Evolutionary conservation across 2,113 vertebrate genomes (phyloP).

Genomic region (Euleptes europaea): DNA sequence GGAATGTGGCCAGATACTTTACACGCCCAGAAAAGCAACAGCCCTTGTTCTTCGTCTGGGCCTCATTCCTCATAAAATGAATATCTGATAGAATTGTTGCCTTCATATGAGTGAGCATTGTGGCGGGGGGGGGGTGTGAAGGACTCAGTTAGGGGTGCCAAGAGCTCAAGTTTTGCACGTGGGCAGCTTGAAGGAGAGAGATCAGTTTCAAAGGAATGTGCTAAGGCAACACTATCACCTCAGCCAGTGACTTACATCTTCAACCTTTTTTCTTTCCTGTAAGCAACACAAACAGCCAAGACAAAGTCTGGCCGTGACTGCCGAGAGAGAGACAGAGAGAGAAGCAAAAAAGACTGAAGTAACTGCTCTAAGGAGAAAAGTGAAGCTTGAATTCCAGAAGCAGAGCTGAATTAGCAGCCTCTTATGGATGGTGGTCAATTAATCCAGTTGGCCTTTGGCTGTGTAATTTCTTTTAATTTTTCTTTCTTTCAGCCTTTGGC

Average conservation of each 20-base stretch:
- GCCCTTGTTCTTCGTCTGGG: not conserved
- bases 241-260: not conserved
- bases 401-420: not conserved
- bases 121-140: too few species aligned
- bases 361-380: not conserved
- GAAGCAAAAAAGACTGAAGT: not conserved
- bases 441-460: not conserved
- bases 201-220: not conserved
- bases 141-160: not conserved
- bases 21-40: not conserved
- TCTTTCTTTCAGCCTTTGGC: not conserved
- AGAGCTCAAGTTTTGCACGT: not conserved
- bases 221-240: not conserved
- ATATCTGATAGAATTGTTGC: not conserved
- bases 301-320: not conserved
- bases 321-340: not conserved
- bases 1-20: not conserved
- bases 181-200: not conserved
- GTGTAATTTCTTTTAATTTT: not conserved
- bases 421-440: not conserved
- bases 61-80: too few species aligned
- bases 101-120: not conserved
- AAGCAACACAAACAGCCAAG: not conserved
- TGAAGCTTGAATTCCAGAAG: not conserved
- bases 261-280: not conserved